Base-by-base conservation (phyloP, 2,888 invertebrate genomes). In the Bembecia ichneumoniformis region DNA sequence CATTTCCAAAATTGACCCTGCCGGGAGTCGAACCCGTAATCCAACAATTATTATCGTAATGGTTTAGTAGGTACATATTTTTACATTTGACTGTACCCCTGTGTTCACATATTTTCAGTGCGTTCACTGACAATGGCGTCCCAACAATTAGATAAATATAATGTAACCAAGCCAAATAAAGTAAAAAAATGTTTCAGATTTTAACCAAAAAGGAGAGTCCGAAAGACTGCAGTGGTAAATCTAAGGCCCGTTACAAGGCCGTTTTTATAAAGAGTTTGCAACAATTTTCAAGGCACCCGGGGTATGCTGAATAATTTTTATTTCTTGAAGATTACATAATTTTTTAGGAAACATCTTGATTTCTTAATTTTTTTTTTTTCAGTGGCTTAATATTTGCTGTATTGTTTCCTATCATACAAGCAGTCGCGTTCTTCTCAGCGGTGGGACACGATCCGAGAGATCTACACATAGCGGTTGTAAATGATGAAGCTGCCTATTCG, bases 361-460 rank as follows among this genome's bases (percentile, higher is more conserved):
- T n/a, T 40, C 5, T 40, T 13, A 14, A 7, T 36, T n/a, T 9
- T 7, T 44, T 15, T 5, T 44, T 44, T 15, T 17, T 11, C 44
- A 96, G 95, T 5, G 94, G 95, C 36, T 82, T 96, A 28, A 77
- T 93, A 55, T 97, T 97, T 75, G 91, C 96, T 55, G 80, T 96
- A 52, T 61, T 94, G 50, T 93, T 97, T 66, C 97, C 97, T 11
- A 82, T 96, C 13, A 82, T 96, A 17, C 93, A 96, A 89, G 89
- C 93, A 53, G 84, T 91, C 43, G 89, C 94, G 36, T 96, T 97
- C 77, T 93, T 96, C 78, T 73, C 92, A 50, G 93, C 96, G 28
- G 90, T 96, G 48, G 96, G 96, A 1, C 90, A 90, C 47, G 93
- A 96, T 62, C 94, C 94, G 0, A 87, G 88, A 48, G 90, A 91